Base-by-base conservation (phyloP, 2,888 invertebrate genomes). In the Drosophila gaucha region DNA sequence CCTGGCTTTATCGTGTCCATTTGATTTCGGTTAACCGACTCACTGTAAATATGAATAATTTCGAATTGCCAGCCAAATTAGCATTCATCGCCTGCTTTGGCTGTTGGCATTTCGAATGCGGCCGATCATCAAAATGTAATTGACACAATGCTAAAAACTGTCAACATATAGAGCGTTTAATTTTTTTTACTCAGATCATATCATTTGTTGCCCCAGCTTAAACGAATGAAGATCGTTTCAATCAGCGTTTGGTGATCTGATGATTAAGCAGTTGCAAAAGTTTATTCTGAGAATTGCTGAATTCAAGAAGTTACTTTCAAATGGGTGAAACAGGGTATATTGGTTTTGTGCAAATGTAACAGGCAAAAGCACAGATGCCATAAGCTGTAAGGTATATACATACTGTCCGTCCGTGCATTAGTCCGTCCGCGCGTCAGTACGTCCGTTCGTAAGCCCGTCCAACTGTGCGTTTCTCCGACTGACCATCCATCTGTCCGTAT, bases 31-130 rank as follows among this genome's bases (percentile, higher is more conserved):
- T 80, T 72, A 77, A 85, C 85, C 85, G 62, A 59, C 41, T 46
- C 64, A 51, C 74, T 72, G 76, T 85, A 82, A 82, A 82, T 85
- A 82, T 82, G 82, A 85, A 85, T 76, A 63, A 68, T 72, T 72
- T 56, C 55, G 56, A 24, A 52, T 54, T 41, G 36, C 57, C 36
- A n/a, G 8, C 41, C 44, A 36, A 70, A 65, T 65, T 56, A 52
- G 65, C 51, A 43, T 57, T 64, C 54, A 55, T 38, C 31, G 14
- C 18, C 20, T 3, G 31, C 20, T 8, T 16, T 16, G 35, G 8
- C 35, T 8, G 16, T 2, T 28, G n/a, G 12, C 33, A 24, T 31
- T 46, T 46, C 30, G 12, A 14, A 10, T 41, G 41, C 6, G 41
- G 24, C 41, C 9, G 41, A 41, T 41, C 41, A 41, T 14, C 41